A percentile compares a stretch with the other conserved stretches of the same genome.
These are phyloP conservation scores for Bradypodion pumilum DNA, from an alignment of 2,797 vertebrate genomes.

Conservation along the genomic window DNA sequence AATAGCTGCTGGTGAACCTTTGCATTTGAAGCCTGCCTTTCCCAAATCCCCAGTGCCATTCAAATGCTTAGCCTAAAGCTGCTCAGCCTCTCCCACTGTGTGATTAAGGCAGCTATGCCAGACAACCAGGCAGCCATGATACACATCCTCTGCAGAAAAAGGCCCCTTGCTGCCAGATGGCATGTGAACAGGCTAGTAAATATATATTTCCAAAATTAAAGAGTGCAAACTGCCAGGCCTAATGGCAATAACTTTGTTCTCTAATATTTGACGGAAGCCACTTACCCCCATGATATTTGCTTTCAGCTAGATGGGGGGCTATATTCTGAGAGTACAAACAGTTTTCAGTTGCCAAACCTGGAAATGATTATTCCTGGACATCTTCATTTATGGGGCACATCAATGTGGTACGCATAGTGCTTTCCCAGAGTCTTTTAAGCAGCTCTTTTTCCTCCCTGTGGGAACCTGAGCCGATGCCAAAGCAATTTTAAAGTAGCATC, in stretches of 20 bases:
- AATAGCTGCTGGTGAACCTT: background rate
- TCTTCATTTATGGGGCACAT: slow-evolving; percentile 18
- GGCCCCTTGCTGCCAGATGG: background rate
- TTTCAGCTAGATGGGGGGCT: background rate
- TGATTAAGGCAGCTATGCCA: background rate
- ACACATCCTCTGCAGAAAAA: background rate
- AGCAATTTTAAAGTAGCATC: slow-evolving; percentile 33
- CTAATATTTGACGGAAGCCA: background rate
- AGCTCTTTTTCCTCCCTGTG: slow-evolving; percentile 14
- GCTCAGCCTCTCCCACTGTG: background rate
- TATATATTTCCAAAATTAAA: slow-evolving; percentile 13
- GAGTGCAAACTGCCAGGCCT: background rate
- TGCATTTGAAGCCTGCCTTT: background rate
- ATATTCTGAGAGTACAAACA: background rate
- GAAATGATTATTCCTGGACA: slow-evolving; percentile 24
- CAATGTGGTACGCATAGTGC: background rate
- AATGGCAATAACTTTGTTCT: background rate
- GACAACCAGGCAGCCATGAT: background rate
- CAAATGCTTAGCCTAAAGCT: slow-evolving; percentile 1
- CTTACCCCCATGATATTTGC: background rate
- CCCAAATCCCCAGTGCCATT: background rate
- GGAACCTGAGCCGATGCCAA: slow-evolving; percentile 29
- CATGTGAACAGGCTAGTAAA: background rate
- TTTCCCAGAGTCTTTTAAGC: slow-evolving; percentile 28
- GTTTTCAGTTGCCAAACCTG: background rate